Evolutionary conservation across 2,888 invertebrate genomes (phyloP).

Genomic region (Noctua comes): DNA sequence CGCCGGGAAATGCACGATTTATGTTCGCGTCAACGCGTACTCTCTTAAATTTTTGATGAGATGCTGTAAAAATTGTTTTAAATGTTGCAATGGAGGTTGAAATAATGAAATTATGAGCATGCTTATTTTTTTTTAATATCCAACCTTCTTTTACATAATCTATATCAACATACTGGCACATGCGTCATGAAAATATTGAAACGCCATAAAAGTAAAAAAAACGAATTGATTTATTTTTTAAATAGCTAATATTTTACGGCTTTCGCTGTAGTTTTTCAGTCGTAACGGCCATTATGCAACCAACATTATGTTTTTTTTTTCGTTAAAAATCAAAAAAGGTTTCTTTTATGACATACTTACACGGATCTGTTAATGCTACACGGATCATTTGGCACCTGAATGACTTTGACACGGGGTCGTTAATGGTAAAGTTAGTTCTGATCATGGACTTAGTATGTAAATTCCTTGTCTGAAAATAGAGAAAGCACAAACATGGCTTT

Average conservation of each 20-base stretch:
- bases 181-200: not conserved
- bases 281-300: not conserved
- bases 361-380: not conserved
- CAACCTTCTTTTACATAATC: slow-evolving; percentile 10
- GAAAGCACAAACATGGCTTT: not conserved
- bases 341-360: too few relatives aligned
- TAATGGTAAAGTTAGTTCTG: not conserved
- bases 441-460: too few relatives aligned
- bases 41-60: slow-evolving; percentile 61
- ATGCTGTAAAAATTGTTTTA: slow-evolving; percentile 41
- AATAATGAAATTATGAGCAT: slow-evolving; percentile 13
- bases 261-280: slow-evolving; percentile 9
- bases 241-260: not conserved
- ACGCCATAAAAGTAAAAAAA: not conserved
- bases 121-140: not conserved
- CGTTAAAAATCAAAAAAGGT: not conserved
- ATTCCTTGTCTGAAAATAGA: not conserved
- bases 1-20: slow-evolving; percentile 68
- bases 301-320: not conserved
- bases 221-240: slow-evolving; percentile 11
- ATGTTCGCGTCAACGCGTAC: slow-evolving; percentile 59
- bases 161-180: slow-evolving; percentile 8
- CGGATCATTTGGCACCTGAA: not conserved
- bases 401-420: not conserved
- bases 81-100: slow-evolving; percentile 18